phyloP scores from a whole-genome alignment of 2,888 invertebrate genomes.

The Drosophila koepferae region DNA sequence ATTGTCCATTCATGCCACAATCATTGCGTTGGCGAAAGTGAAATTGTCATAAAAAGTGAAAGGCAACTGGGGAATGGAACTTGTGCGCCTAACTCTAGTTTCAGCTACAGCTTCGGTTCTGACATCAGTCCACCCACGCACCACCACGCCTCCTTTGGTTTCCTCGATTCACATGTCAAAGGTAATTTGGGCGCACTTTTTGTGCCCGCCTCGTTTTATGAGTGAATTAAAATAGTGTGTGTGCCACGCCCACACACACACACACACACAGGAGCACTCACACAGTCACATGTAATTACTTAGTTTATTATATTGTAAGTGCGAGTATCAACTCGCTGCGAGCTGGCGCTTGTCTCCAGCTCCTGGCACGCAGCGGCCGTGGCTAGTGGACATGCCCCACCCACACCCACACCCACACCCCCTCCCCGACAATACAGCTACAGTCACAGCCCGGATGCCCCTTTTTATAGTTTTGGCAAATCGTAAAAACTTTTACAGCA shows the following conservation, averaged over 20 bases:
- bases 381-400: too few species aligned
- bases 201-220: slow-evolving; percentile 74
- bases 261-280: slow-evolving; percentile 16
- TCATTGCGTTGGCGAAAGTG: slow-evolving; percentile 66
- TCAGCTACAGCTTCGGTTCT: slow-evolving; percentile 6
- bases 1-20: slow-evolving; percentile 17
- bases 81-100: slow-evolving; percentile 12
- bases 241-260: slow-evolving; percentile 50
- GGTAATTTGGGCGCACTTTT: slow-evolving; percentile 80
- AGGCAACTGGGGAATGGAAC: slow-evolving; percentile 71
- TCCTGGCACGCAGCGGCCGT: not conserved
- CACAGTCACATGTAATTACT: slow-evolving; percentile 67
- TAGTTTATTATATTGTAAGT: slow-evolving; percentile 80
- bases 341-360: slow-evolving; percentile 31
- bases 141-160: not conserved
- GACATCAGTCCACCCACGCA: slow-evolving; percentile 15
- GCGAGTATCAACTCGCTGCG: slow-evolving; percentile 59
- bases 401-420: too few species aligned
- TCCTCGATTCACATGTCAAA: slow-evolving; percentile 67
- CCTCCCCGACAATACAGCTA: too few species aligned
- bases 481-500: slow-evolving; percentile 78
- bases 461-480: slow-evolving; percentile 76
- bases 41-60: slow-evolving; percentile 81
- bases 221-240: slow-evolving; percentile 74
- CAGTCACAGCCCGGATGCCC: slow-evolving; percentile 34